These are phyloP conservation scores for Phengaris arion DNA, from an alignment of 2,888 invertebrate species.

Conservation along the genomic window DNA sequence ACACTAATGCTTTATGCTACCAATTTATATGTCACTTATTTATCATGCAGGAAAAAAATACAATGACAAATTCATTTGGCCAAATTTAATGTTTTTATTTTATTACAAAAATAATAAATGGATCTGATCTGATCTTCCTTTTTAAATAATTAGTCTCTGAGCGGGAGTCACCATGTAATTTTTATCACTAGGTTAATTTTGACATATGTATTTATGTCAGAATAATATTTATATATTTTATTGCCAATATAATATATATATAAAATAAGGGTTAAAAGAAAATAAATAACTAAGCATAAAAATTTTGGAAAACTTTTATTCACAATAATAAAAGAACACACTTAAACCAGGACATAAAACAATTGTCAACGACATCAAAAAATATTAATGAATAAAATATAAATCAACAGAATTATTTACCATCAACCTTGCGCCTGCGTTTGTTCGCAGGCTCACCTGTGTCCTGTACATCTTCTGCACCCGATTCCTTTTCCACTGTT, in stretches of 20 bases:
- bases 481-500: conserved; percentile 46
- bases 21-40: too few relatives aligned
- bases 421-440: conserved; percentile 66
- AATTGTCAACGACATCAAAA: conserved; percentile 48
- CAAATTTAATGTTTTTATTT: too few relatives aligned
- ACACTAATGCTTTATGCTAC: too few relatives aligned
- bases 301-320: conserved; percentile 69
- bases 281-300: conserved; percentile 58
- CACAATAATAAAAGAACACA: conserved; percentile 61
- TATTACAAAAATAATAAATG: too few relatives aligned
- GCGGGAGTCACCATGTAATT: background rate
- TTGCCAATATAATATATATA: background rate
- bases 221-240: background rate
- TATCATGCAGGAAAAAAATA: too few relatives aligned
- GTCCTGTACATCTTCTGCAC: conserved; percentile 53
- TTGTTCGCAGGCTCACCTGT: conserved; percentile 58
- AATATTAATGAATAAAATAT: conserved; percentile 38
- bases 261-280: conserved; percentile 40
- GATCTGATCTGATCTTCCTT: background rate
- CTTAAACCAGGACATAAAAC: conserved; percentile 62
- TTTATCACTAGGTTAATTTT: background rate
- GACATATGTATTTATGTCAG: background rate
- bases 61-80: too few relatives aligned
- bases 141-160: background rate
- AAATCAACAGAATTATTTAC: conserved; percentile 65